These are phyloP conservation scores for Heteromyza rotundicornis DNA, from an alignment of 2,888 invertebrate genomes.

Conservation along the genomic window DNA sequence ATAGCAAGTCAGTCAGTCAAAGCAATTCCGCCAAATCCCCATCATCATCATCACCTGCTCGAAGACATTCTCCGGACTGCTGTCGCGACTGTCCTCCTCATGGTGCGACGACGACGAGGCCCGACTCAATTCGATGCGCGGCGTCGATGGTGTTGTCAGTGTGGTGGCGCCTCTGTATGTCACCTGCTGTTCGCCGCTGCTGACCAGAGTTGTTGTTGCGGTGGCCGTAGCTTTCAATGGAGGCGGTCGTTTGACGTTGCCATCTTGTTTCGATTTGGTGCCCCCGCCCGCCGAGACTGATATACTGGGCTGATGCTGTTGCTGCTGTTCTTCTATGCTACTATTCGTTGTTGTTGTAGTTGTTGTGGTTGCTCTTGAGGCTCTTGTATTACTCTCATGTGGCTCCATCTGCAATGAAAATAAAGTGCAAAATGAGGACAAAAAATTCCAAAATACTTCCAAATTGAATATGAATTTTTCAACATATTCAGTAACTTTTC, in stretches of 20 bases:
- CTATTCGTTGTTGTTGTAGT: constrained; percentile 17
- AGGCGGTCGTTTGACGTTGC: constrained; percentile 57
- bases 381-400: constrained; percentile 26
- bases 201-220: constrained; percentile 25
- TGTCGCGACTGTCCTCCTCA: constrained; percentile 76
- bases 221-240: constrained; percentile 46
- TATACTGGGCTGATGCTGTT: constrained; percentile 29
- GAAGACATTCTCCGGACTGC: constrained; percentile 84
- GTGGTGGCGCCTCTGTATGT: constrained; percentile 45
- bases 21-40: no score
- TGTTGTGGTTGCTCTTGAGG: constrained; percentile 24
- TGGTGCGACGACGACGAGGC: constrained; percentile 89
- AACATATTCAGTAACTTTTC: not conserved
- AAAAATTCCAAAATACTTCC: no score
- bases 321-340: constrained; percentile 10
- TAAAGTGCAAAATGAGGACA: constrained; percentile 17
- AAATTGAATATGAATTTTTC: not conserved
- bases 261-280: constrained; percentile 36
- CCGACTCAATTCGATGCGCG: constrained; percentile 87
- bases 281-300: constrained; percentile 33
- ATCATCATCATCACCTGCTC: constrained; percentile 66
- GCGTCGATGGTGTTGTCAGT: constrained; percentile 73
- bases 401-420: constrained; percentile 40
- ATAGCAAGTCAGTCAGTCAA: no score
- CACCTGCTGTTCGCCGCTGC: constrained; percentile 46